Evolutionary conservation across 1,140 invertebrate species (phyloP).

Genomic region (Diplogasteroides magnus): DNA sequence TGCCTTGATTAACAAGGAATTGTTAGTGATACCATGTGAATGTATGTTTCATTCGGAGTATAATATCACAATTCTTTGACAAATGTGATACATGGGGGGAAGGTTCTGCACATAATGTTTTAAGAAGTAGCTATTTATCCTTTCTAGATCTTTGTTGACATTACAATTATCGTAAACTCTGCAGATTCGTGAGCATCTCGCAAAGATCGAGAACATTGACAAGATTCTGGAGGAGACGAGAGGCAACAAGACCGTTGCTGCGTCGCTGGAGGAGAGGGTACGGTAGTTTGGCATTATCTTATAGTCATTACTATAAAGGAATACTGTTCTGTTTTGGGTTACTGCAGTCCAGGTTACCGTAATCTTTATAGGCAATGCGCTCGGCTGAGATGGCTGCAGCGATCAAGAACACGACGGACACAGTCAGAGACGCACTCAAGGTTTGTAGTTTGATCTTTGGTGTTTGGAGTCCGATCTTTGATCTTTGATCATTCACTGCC

Average conservation of each 20-base stretch:
- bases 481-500: too few species aligned
- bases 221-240: conserved; percentile 48
- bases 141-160: neutral
- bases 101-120: too few species aligned
- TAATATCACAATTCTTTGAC: too few species aligned
- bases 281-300: conserved; percentile 29
- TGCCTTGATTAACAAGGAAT: too few species aligned
- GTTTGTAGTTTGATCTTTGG: too few species aligned
- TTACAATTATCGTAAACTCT: conserved; percentile 19
- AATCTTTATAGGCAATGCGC: conserved; percentile 13
- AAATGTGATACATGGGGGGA: too few species aligned
- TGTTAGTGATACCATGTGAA: too few species aligned
- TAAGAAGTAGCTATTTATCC: too few species aligned
- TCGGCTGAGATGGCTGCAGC: conserved; percentile 17
- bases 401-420: conserved; percentile 28
- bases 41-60: too few species aligned
- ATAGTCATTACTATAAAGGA: conserved; percentile 23
- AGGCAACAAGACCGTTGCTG: conserved; percentile 48
- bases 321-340: conserved; percentile 10
- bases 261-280: conserved; percentile 41
- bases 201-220: conserved; percentile 52
- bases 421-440: conserved; percentile 25
- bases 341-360: too few species aligned
- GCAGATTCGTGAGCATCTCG: conserved; percentile 48
- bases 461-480: too few species aligned